phyloP scores from a whole-genome alignment of 2,888 invertebrate species.

The Chymomyza procnemis region DNA sequence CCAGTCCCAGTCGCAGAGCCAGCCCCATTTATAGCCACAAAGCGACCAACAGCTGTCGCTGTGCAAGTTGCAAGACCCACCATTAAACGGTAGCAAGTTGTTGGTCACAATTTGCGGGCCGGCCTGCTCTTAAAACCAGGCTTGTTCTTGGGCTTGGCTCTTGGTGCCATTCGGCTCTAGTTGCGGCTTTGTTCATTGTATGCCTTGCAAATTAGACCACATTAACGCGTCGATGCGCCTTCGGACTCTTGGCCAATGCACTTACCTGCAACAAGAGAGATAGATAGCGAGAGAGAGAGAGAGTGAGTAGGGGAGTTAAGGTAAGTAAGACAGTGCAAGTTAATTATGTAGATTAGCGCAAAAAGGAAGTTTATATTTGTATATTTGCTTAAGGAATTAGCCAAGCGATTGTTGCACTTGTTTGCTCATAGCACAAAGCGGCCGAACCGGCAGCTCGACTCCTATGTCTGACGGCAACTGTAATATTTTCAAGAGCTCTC shows the following conservation, averaged over 20 bases:
- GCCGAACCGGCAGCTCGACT: too few relatives aligned
- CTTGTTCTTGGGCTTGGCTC: background rate
- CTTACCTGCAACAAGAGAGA: slow-evolving; percentile 55
- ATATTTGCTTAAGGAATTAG: slow-evolving; percentile 61
- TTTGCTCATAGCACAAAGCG: background rate
- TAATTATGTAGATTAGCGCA: slow-evolving; percentile 60
- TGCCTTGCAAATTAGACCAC: slow-evolving; percentile 63
- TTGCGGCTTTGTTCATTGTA: slow-evolving; percentile 18
- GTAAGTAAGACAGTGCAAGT: slow-evolving; percentile 12
- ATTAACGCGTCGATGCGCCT: slow-evolving; percentile 56
- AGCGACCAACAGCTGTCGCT: slow-evolving; percentile 15
- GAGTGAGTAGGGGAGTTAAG: slow-evolving; percentile 1
- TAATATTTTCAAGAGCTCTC: background rate
- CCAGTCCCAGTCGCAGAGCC: background rate
- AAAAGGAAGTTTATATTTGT: slow-evolving; percentile 50
- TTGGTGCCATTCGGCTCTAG: background rate
- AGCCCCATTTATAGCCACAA: background rate
- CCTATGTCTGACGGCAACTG: too few relatives aligned
- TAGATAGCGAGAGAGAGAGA: slow-evolving; percentile 18
- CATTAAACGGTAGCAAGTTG: slow-evolving; percentile 40
- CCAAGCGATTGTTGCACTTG: slow-evolving; percentile 36
- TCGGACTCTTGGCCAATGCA: slow-evolving; percentile 19
- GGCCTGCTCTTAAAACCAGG: background rate
- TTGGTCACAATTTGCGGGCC: background rate
- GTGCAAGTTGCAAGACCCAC: background rate